Base-by-base conservation (phyloP, 2,113 vertebrate genomes). In the Tupaia tana region DNA sequence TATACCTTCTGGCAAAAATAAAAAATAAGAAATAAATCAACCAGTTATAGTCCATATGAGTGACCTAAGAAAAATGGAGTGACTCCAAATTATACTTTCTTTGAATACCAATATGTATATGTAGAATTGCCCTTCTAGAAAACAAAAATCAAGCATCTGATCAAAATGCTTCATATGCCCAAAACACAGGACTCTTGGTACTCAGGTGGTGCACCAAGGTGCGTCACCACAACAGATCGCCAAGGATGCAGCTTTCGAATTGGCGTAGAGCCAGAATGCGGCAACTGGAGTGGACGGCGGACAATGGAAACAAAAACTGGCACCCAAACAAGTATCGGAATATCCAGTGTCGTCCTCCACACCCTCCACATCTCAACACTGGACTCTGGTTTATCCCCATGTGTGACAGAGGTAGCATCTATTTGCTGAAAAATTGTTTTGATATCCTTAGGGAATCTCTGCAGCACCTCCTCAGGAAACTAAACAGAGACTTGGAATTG, bases 31-130 rank as follows among this genome's bases (percentile, higher is more conserved):
- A 43, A 43, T 43, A 43, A 43, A 43, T 43, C 43, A 43, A 43
- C 43, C 43, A 43, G 43, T 43, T 43, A 6, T 43, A 43, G 43
- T 43, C 43, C 43, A 82, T 69, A 81, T 80, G 85, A 56, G 52
- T 61, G 15, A 71, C 19, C 13, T 27, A 77, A 94, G 34, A 29
- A 75, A 75, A 92, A 58, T 6, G 22, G 59, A 64, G 3, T 71
- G 9, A 94, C 3, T 14, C 14, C 14, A 90, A 85, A 87, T 85
- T 93, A 94, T 92, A 87, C 75, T 83, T 87, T 81, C 93, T 69
- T 56, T 43, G 43, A 43, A 56, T 89, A 77, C 27, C 31, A 96
- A 73, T 43, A 66, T 1, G 22, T 27, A 11, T 63, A 95, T 63
- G 13, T 52, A 59, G 12, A 94, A 34, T 3, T 94, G 54, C 91